phyloP scores from a whole-genome alignment of 2,888 invertebrate species.

The Strigamia crassipes region DNA sequence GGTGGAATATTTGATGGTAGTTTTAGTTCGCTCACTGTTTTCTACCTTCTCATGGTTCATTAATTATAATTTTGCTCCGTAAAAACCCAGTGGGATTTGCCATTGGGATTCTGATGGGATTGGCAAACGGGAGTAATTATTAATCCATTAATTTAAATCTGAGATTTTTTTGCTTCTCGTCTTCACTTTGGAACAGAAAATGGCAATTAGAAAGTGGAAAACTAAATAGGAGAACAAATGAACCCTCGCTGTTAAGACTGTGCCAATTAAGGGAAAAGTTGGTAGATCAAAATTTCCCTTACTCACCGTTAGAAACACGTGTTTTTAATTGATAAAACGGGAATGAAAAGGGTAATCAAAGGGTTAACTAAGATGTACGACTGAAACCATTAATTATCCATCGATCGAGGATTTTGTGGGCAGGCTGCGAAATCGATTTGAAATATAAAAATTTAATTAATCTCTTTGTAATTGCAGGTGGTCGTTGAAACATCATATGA shows the following conservation, averaged over 20 bases:
- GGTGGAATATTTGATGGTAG: neutral
- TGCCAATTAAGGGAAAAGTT: neutral
- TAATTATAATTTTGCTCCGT: constrained; percentile 15
- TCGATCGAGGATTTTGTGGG: neutral
- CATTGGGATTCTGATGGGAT: constrained; percentile 2
- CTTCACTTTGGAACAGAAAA: neutral
- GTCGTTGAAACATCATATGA: constrained; percentile 54
- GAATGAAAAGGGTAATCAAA: neutral
- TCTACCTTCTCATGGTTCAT: constrained; percentile 15
- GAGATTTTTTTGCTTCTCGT: neutral
- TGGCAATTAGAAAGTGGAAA: neutral
- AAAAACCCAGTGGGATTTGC: neutral
- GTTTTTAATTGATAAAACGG: neutral
- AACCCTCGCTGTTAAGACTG: neutral
- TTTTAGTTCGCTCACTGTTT: neutral
- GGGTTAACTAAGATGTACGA: neutral
- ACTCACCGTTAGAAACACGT: neutral
- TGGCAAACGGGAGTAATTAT: constrained; percentile 33
- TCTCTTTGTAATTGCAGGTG: constrained; percentile 47
- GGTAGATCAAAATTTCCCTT: neutral
- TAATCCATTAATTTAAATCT: constrained; percentile 45
- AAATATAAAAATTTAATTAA: neutral
- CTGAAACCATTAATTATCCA: neutral
- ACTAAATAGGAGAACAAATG: neutral
- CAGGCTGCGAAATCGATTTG: neutral